phyloP scores from a whole-genome alignment of 53 echinoderm and acorn worm species.

The Hippasteria phrygiana region DNA sequence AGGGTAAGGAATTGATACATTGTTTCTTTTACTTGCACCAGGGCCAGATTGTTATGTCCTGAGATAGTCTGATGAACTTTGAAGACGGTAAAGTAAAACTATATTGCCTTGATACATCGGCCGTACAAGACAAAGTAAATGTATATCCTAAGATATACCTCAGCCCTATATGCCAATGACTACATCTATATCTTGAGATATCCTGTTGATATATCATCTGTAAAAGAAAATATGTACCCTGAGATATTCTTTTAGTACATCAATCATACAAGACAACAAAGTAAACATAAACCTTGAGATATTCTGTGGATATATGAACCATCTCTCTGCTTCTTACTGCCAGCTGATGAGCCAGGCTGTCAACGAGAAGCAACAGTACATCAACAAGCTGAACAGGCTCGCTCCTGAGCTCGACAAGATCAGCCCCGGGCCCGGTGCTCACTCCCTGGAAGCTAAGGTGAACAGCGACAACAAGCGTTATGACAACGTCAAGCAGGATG shows the following conservation, averaged over 20 bases:
- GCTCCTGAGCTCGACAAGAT: constrained; percentile 88
- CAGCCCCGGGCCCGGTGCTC: constrained; percentile 89
- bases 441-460: constrained; percentile 83
- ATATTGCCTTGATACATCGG: too few relatives aligned
- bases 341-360: constrained; percentile 95
- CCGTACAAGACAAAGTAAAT: too few relatives aligned
- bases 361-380: constrained; percentile 95
- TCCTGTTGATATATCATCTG: too few relatives aligned
- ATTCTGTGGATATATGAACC: background rate
- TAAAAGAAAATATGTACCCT: background rate
- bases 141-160: too few relatives aligned
- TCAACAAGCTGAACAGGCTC: constrained; percentile 95
- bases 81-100: too few relatives aligned
- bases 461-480: constrained; percentile 95
- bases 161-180: too few relatives aligned
- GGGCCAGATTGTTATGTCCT: background rate
- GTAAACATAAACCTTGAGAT: background rate
- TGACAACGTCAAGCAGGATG: constrained; percentile 90
- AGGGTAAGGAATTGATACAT: constrained; percentile 70
- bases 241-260: background rate
- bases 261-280: background rate
- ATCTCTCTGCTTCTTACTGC: background rate
- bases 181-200: too few relatives aligned
- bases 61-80: too few relatives aligned
- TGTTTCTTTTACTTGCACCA: background rate